Evolutionary conservation across 2,797 vertebrate species (phyloP).

Genomic region (Silurus aristotelis): DNA sequence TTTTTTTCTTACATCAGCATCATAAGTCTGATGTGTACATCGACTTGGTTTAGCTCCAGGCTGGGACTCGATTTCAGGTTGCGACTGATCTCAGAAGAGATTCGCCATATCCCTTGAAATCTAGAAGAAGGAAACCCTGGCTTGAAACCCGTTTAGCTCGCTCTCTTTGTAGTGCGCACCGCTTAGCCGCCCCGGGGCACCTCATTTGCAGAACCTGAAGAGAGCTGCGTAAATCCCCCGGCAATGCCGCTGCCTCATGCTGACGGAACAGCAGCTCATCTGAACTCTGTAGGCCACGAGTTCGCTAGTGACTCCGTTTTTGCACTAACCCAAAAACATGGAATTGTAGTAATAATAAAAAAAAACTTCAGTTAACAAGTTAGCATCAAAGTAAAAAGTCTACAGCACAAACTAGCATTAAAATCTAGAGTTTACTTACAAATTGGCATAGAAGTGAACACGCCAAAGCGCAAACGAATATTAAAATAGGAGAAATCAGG

Average conservation of each 20-base stretch:
- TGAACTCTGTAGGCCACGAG: not conserved
- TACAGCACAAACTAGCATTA: not conserved
- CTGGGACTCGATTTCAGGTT: not conserved
- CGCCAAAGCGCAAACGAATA: not conserved
- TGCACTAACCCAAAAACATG: not conserved
- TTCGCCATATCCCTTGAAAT: not conserved
- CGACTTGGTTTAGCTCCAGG: not conserved
- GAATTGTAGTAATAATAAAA: not conserved
- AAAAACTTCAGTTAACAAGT: not conserved
- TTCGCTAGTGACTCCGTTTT: not conserved
- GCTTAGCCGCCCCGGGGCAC: not conserved
- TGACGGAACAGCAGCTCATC: not conserved
- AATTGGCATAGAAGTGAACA: not conserved
- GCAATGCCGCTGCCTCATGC: not conserved
- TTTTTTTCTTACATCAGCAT: too few species aligned
- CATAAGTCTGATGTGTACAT: not conserved
- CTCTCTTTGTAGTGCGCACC: not conserved
- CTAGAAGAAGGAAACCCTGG: not conserved
- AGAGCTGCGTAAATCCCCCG: conserved; percentile 13
- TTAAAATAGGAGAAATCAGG: not conserved
- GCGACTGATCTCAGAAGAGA: not conserved
- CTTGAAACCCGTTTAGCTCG: not conserved
- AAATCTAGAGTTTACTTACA: not conserved
- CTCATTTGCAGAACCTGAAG: conserved; percentile 29
- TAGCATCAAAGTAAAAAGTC: not conserved